Percentiles rank a stretch among this genome's conserved stretches.
Evolutionary conservation across 2,888 invertebrate species (phyloP).

Genomic region (Standfussiana lucernea): DNA sequence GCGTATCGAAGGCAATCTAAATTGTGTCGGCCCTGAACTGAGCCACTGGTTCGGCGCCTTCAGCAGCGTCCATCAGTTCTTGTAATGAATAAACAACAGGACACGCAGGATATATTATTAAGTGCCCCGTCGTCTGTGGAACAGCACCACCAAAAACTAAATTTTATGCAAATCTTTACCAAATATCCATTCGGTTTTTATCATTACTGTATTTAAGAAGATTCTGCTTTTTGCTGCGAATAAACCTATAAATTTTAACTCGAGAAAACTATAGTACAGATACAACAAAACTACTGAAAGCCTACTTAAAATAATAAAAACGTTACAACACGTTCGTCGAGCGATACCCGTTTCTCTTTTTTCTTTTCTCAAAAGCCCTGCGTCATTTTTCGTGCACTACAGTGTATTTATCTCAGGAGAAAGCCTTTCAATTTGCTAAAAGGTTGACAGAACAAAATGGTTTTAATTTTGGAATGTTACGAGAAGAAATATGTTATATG

Average conservation of each 20-base stretch:
- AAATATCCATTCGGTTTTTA: not conserved
- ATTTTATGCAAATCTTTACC: not conserved
- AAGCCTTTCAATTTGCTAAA: constrained; percentile 73
- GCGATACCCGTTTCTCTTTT: constrained; percentile 14
- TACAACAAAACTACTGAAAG: constrained; percentile 4
- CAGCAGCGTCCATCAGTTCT: too few relatives aligned
- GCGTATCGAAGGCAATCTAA: too few relatives aligned
- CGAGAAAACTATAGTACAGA: not conserved
- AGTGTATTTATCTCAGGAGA: constrained; percentile 57
- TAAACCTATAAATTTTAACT: not conserved
- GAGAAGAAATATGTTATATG: constrained; percentile 50
- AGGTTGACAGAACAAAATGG: constrained; percentile 69
- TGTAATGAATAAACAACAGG: too few relatives aligned
- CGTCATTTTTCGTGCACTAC: constrained; percentile 54
- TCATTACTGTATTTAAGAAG: not conserved
- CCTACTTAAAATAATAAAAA: constrained; percentile 24
- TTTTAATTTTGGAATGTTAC: constrained; percentile 66
- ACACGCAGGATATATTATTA: too few relatives aligned
- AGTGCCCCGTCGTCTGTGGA: too few relatives aligned
- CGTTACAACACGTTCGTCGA: constrained; percentile 24
- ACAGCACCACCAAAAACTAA: too few relatives aligned
- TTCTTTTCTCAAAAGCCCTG: constrained; percentile 16
- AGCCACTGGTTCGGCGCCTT: too few relatives aligned
- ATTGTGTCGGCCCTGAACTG: too few relatives aligned
- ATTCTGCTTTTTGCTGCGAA: not conserved